These are phyloP conservation scores for Polypedilum pembai DNA, from an alignment of 1,140 invertebrate genomes.

Conservation along the genomic window DNA sequence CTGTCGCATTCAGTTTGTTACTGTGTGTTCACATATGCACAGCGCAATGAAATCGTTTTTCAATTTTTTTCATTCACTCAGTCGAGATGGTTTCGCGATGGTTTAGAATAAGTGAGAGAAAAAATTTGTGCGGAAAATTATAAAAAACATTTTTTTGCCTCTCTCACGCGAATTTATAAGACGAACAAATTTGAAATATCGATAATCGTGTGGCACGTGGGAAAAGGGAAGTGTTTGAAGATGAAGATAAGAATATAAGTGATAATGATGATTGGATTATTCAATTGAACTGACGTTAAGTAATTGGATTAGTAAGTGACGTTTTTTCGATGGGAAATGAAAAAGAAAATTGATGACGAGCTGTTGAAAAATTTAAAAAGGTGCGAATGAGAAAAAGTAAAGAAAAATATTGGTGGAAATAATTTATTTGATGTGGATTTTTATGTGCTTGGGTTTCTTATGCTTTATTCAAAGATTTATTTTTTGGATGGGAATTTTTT, in stretches of 20 bases:
- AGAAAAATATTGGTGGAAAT: too few species aligned
- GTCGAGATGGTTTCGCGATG: background rate
- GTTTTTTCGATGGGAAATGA: background rate
- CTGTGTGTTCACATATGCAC: background rate
- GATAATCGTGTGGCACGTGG: background rate
- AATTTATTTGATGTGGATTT: too few species aligned
- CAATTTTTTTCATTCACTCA: background rate
- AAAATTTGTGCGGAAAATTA: background rate
- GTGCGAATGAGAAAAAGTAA: too few species aligned
- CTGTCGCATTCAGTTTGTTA: constrained; percentile 11
- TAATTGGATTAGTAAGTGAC: background rate
- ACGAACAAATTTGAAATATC: background rate
- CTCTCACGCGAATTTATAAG: background rate
- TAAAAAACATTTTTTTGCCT: background rate
- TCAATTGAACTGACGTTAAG: background rate
- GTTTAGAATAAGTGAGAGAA: background rate
- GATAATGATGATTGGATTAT: constrained; percentile 19
- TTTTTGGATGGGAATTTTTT: too few species aligned
- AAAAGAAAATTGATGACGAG: too few species aligned
- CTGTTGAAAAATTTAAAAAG: too few species aligned
- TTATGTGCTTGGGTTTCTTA: too few species aligned
- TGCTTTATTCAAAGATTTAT: too few species aligned
- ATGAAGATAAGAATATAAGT: background rate
- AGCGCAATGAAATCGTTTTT: background rate
- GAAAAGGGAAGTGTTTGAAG: background rate